Conservation (phyloP, 37 sponge, comb jelly and placozoan species). For the Eunapius fragilis region DNA sequence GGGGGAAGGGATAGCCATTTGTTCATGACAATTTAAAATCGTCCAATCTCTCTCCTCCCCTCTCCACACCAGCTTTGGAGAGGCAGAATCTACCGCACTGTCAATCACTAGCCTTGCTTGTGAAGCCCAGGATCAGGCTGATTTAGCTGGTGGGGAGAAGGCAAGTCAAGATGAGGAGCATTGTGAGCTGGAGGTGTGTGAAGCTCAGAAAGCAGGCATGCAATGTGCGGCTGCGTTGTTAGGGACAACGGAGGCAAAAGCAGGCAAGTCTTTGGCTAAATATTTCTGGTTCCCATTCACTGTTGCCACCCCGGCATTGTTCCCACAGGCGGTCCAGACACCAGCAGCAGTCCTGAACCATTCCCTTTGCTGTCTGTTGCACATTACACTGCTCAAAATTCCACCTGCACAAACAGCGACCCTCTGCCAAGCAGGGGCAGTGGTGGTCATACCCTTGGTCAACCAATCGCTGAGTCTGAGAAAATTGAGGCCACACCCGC, state of each 20-base stretch:
- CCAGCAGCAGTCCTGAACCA: not conserved
- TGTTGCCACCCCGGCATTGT: too few relatives aligned
- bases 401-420: not conserved
- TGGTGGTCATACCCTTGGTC: not conserved
- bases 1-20: not conserved
- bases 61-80: not conserved
- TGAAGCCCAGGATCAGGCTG: not conserved
- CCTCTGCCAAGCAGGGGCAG: not conserved
- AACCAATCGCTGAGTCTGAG: not conserved
- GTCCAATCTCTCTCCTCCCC: not conserved
- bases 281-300: not conserved
- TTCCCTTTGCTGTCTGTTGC: not conserved
- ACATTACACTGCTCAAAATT: not conserved
- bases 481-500: not conserved
- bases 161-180: not conserved
- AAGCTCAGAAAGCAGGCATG: not conserved
- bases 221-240: not conserved
- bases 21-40: not conserved
- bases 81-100: not conserved
- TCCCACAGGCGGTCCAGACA: too few relatives aligned
- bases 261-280: not conserved
- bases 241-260: not conserved
- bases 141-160: not conserved
- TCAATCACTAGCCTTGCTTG: not conserved
- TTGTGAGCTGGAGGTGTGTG: not conserved